A percentile compares a stretch with the other conserved stretches of the same genome.
Evolutionary conservation across 2,888 invertebrate genomes (phyloP).

Genomic region (Neocrepidodera transversa): DNA sequence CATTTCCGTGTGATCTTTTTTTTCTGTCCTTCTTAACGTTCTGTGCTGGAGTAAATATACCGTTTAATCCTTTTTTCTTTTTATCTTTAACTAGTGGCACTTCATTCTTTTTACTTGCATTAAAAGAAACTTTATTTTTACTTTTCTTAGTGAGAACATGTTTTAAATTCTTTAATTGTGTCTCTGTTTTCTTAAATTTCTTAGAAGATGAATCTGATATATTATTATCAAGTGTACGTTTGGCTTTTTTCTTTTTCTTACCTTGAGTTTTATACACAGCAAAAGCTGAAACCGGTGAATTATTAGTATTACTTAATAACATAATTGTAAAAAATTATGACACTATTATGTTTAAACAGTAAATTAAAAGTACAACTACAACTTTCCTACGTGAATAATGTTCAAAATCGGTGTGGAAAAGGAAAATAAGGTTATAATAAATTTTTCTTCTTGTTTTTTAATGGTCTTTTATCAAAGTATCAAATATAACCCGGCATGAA

Average conservation of each 20-base stretch:
- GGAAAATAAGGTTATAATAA: too few species aligned
- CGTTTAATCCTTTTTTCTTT: not conserved
- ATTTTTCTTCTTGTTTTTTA: not conserved
- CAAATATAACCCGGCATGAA: too few species aligned
- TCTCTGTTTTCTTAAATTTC: not conserved
- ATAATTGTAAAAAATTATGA: too few species aligned
- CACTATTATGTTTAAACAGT: too few species aligned
- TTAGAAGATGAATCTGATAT: not conserved
- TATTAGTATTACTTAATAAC: not conserved
- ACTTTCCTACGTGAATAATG: too few species aligned
- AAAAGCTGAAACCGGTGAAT: slow-evolving; percentile 4
- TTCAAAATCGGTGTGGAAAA: not conserved
- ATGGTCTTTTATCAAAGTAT: too few species aligned
- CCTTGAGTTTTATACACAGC: not conserved
- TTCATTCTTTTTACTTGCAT: not conserved
- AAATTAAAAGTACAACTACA: too few species aligned
- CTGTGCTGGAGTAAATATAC: not conserved
- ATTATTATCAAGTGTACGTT: not conserved
- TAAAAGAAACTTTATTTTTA: too few species aligned
- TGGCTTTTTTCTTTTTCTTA: not conserved
- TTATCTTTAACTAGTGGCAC: not conserved
- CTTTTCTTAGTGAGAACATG: not conserved
- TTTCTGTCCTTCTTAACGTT: not conserved
- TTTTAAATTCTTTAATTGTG: not conserved
- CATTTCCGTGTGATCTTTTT: not conserved